A percentile compares a stretch with the other conserved stretches of the same genome.
Evolutionary conservation across 2,797 vertebrate genomes (phyloP).

Genomic region (Eleutherodactylus coqui): DNA sequence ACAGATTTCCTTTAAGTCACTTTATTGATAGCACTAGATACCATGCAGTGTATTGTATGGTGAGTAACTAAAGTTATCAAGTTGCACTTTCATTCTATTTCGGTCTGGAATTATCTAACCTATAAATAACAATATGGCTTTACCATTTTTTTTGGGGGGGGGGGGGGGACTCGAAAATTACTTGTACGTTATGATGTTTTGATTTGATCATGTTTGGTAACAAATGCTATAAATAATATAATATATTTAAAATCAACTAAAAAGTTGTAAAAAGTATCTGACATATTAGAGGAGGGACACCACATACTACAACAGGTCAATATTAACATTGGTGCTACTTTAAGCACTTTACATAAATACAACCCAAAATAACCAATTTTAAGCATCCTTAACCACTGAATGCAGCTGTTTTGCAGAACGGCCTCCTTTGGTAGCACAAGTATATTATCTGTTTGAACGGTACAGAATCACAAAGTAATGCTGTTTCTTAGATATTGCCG

Average conservation of each 20-base stretch:
- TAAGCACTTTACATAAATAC: not conserved
- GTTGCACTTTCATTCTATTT: not conserved
- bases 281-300: not conserved
- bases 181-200: not conserved
- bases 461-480: not conserved
- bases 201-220: not conserved
- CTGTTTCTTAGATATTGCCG: not conserved
- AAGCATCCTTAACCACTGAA: not conserved
- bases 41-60: not conserved
- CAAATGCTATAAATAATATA: not conserved
- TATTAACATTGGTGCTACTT: not conserved
- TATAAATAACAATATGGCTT: not conserved
- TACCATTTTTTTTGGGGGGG: too few relatives aligned
- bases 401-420: too few relatives aligned
- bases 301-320: not conserved
- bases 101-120: not conserved
- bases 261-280: not conserved
- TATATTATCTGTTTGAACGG: not conserved
- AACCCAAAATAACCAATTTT: not conserved
- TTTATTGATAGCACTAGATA: not conserved
- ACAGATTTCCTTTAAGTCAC: too few relatives aligned
- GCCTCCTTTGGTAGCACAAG: not conserved
- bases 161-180: too few relatives aligned
- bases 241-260: not conserved
- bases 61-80: not conserved